Evolutionary conservation across 2,888 invertebrate genomes (phyloP).

Genomic region (Patella pellucida): DNA sequence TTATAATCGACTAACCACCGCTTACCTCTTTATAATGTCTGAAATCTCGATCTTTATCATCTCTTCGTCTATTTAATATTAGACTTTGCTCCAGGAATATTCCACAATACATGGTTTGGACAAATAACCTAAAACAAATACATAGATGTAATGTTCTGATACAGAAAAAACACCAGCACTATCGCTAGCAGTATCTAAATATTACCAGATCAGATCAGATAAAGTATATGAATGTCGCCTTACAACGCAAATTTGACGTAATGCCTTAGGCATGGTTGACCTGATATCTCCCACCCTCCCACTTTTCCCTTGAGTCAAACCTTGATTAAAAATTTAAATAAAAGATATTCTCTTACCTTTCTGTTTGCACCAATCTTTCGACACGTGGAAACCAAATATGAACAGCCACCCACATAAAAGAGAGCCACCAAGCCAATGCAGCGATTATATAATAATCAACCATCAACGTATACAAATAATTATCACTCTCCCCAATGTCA

Average conservation of each 20-base stretch:
- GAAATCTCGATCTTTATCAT: constrained; percentile 79
- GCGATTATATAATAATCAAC: constrained; percentile 52
- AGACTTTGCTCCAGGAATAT: constrained; percentile 94
- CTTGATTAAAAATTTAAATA: no score
- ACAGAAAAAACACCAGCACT: no score
- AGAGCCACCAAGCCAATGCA: constrained; percentile 60
- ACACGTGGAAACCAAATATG: constrained; percentile 63
- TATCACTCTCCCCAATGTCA: constrained; percentile 77
- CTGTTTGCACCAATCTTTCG: constrained; percentile 60
- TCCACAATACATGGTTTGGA: constrained; percentile 93
- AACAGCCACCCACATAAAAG: constrained; percentile 59
- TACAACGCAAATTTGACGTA: no score
- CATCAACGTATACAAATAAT: constrained; percentile 45
- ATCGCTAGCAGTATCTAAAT: no score
- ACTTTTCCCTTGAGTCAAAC: no score
- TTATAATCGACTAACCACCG: not conserved
- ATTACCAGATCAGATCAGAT: not conserved
- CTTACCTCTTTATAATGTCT: constrained; percentile 42
- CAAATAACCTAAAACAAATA: constrained; percentile 78
- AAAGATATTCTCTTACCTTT: constrained; percentile 37
- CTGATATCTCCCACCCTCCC: no score
- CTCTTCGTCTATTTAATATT: constrained; percentile 89
- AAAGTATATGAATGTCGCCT: no score
- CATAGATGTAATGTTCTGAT: no score
- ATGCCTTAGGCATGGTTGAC: no score